phyloP scores from a whole-genome alignment of 1,140 invertebrate species.

The Saccostrea cuccullata region DNA sequence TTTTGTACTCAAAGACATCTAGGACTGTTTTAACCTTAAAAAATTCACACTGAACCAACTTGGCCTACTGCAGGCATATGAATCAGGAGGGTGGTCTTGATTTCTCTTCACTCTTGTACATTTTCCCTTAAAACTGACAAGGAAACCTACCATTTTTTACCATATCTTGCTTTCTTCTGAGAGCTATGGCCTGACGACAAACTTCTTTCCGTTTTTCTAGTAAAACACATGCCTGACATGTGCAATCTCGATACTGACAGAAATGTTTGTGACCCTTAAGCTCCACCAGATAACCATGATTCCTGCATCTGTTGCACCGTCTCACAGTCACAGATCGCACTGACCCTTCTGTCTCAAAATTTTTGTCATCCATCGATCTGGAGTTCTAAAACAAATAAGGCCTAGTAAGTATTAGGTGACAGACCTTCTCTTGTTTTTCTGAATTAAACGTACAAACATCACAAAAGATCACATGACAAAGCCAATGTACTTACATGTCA shows the following conservation, averaged over 20 bases:
- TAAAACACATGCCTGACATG: conserved; percentile 27
- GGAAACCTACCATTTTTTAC: background rate
- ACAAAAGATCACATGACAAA: too few species aligned
- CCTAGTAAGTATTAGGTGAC: too few species aligned
- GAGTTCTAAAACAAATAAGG: background rate
- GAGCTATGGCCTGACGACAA: conserved; percentile 31
- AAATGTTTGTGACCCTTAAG: conserved; percentile 78
- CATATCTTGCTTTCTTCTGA: conserved; percentile 17
- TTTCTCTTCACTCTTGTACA: too few species aligned
- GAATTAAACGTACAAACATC: too few species aligned
- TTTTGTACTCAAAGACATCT: too few species aligned
- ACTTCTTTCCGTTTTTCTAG: conserved; percentile 21
- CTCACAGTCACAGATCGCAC: background rate
- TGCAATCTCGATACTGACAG: conserved; percentile 39
- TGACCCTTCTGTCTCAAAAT: background rate
- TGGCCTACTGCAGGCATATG: too few species aligned
- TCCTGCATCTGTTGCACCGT: conserved; percentile 91
- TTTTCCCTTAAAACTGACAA: too few species aligned
- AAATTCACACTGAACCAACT: too few species aligned
- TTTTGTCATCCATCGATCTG: background rate
- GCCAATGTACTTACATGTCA: background rate
- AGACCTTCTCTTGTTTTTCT: too few species aligned
- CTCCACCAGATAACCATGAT: conserved; percentile 95
- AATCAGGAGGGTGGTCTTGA: too few species aligned
- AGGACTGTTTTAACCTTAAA: too few species aligned